Conservation (phyloP, 2,797 vertebrate species). For the Denticeps clupeoides region DNA sequence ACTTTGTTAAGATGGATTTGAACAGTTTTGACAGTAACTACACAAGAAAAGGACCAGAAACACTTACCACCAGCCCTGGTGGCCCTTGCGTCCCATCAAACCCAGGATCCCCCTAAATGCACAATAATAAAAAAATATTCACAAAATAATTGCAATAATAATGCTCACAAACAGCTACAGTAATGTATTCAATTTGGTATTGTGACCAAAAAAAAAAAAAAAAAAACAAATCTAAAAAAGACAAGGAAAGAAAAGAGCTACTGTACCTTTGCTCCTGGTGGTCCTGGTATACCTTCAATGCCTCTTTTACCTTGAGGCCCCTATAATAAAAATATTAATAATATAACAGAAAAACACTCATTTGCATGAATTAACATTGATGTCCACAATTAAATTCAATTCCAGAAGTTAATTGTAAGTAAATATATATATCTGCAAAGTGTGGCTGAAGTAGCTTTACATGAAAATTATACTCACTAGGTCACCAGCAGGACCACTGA, state of each 20-base stretch:
- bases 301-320: conserved; percentile 59
- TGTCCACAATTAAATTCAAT: no score
- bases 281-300: conserved; percentile 37
- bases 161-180: neutral
- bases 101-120: conserved; percentile 59
- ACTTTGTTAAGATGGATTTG: no score
- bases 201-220: no score
- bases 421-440: neutral
- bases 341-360: neutral
- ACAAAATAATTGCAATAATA: no score
- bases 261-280: neutral
- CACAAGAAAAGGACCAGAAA: no score
- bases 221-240: neutral
- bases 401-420: neutral
- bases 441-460: fast-evolving
- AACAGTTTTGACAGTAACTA: no score
- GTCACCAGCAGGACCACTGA: conserved; percentile 45
- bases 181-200: no score
- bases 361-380: neutral
- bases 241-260: neutral
- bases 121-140: conserved; percentile 3
- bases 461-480: conserved; percentile 32
- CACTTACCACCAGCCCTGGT: conserved; percentile 50
- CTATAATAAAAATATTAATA: conserved; percentile 32
- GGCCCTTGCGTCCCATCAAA: conserved; percentile 48